These are phyloP conservation scores for Rhyacophila brunnea DNA, from an alignment of 1,140 invertebrate genomes.

Conservation along the genomic window DNA sequence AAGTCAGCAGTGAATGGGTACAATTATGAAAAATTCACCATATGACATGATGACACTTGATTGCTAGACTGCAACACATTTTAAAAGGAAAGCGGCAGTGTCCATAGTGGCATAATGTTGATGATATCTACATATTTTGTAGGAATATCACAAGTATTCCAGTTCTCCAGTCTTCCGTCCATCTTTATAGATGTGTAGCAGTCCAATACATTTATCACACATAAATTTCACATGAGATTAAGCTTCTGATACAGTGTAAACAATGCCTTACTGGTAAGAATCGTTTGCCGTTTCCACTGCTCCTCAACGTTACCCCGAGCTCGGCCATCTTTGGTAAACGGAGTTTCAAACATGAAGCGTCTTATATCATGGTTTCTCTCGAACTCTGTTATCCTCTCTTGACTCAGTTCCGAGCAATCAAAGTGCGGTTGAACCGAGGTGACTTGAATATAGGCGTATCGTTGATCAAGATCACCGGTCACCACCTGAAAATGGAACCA, in stretches of 20 bases:
- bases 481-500: slow-evolving; percentile 63
- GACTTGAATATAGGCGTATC: slow-evolving; percentile 89
- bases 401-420: slow-evolving; percentile 31
- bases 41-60: too few relatives aligned
- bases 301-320: slow-evolving; percentile 79
- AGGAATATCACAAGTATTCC: too few relatives aligned
- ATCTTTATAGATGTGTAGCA: too few relatives aligned
- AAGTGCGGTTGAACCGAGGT: slow-evolving; percentile 56
- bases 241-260: too few relatives aligned
- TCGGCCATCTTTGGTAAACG: slow-evolving; percentile 82
- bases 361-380: slow-evolving; percentile 85
- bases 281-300: slow-evolving; percentile 84
- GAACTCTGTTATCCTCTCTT: slow-evolving; percentile 69
- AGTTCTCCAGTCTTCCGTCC: too few relatives aligned
- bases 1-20: neutral
- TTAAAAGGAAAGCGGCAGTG: too few relatives aligned
- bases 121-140: too few relatives aligned
- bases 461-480: slow-evolving; percentile 72
- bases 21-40: neutral
- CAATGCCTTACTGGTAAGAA: slow-evolving; percentile 78
- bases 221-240: too few relatives aligned
- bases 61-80: too few relatives aligned
- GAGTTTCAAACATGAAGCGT: slow-evolving; percentile 90
- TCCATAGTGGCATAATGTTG: too few relatives aligned
- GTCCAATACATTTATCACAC: too few relatives aligned